phyloP scores from a whole-genome alignment of 1,140 invertebrate genomes.

The Cyrtorhinus lividipennis region DNA sequence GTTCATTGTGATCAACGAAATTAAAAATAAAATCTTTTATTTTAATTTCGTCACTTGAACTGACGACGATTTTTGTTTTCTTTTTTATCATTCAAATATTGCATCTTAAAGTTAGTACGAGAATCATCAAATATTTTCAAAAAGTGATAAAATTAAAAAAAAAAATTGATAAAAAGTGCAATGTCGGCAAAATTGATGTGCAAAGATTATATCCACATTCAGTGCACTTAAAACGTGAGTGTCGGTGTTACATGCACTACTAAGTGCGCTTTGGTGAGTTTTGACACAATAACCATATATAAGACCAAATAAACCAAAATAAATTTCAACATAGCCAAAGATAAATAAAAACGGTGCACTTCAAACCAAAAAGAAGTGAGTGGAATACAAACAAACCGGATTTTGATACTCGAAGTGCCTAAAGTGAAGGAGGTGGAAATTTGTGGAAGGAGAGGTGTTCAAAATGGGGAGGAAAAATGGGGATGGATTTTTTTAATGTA shows the following conservation, averaged over 20 bases:
- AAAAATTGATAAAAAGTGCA: not conserved
- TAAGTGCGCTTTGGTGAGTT: conserved; percentile 5
- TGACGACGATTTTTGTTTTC: no score
- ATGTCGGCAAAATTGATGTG: conserved; percentile 3
- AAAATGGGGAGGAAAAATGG: not conserved
- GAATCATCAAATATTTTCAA: no score
- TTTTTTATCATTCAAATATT: no score
- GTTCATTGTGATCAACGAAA: no score
- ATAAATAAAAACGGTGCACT: not conserved
- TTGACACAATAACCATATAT: conserved; percentile 8
- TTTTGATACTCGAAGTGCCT: conserved; percentile 4
- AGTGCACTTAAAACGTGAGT: conserved; percentile 9
- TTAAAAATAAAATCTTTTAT: not conserved
- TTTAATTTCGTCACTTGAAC: not conserved
- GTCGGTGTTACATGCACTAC: conserved; percentile 4
- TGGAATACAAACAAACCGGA: conserved; percentile 13
- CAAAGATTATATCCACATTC: conserved; percentile 6
- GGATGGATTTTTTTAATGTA: not conserved
- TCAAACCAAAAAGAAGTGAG: conserved; percentile 5
- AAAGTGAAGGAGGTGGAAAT: not conserved
- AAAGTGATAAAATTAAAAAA: not conserved
- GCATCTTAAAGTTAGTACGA: not conserved
- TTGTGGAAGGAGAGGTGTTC: not conserved
- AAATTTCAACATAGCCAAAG: not conserved
- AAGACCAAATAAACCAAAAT: no score